Percentiles rank a stretch among this genome's conserved stretches.
These are phyloP conservation scores for Sebastes hopkinsi DNA, from an alignment of 2,797 vertebrate genomes.

Conservation along the genomic window DNA sequence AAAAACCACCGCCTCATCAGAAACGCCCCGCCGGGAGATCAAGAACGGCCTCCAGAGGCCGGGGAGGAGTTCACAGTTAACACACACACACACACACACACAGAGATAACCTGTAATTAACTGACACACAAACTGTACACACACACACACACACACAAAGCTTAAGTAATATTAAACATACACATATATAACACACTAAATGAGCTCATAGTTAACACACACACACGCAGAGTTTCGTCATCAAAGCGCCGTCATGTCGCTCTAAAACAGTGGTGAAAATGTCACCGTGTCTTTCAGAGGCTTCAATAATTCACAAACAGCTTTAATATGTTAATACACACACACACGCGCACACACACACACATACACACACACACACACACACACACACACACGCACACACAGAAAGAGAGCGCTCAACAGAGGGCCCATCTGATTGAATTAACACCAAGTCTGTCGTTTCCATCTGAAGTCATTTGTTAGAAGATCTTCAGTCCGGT, in stretches of 20 bases:
- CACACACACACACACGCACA: background rate
- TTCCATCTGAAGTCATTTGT: constrained; percentile 56
- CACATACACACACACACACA: background rate
- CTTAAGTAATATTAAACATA: background rate
- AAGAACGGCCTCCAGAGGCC: background rate
- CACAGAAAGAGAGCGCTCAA: background rate
- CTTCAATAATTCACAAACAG: constrained; percentile 81
- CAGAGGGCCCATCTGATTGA: constrained; percentile 24
- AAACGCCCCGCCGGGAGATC: background rate
- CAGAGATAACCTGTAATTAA: background rate
- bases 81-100: background rate
- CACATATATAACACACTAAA: background rate
- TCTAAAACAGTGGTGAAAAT: constrained; percentile 53
- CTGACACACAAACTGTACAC: background rate
- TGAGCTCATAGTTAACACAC: background rate
- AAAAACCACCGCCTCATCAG: background rate
- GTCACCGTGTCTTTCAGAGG: constrained; percentile 68
- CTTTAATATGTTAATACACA: constrained; percentile 56
- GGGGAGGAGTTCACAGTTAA: background rate
- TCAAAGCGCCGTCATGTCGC: constrained; percentile 57
- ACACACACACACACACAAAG: background rate
- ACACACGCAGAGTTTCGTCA: constrained; percentile 42
- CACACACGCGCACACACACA: background rate
- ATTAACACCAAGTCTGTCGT: constrained; percentile 45
- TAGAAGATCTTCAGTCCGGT: constrained; percentile 47